These are phyloP conservation scores for Akabosia matsudoensis DNA, from an alignment of 1,140 invertebrate species.

Conservation along the genomic window DNA sequence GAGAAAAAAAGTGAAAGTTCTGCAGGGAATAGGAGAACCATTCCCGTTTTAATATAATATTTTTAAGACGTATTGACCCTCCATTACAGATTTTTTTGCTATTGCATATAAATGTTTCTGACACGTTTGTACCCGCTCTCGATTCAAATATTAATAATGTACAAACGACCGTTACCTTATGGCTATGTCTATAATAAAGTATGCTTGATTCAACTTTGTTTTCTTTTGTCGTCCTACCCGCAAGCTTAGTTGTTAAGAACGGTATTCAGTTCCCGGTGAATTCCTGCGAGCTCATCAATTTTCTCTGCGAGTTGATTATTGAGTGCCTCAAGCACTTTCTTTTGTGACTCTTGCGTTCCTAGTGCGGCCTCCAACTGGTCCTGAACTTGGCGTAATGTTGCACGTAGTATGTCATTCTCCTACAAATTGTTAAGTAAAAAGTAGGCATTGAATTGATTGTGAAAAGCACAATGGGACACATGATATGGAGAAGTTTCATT, in stretches of 20 bases:
- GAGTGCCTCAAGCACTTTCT: conserved; percentile 75
- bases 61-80: too few species aligned
- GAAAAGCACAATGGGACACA: neutral
- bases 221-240: neutral
- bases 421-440: conserved; percentile 50
- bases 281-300: conserved; percentile 76
- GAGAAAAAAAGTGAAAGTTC: too few species aligned
- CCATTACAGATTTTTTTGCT: too few species aligned
- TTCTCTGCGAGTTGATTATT: conserved; percentile 76
- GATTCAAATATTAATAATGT: too few species aligned
- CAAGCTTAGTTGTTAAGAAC: conserved; percentile 69
- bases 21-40: too few species aligned
- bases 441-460: neutral
- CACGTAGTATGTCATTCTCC: conserved; percentile 68
- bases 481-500: neutral
- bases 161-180: too few species aligned
- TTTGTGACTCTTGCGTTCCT: conserved; percentile 75
- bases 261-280: conserved; percentile 76
- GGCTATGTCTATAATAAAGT: too few species aligned
- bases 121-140: too few species aligned
- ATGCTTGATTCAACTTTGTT: too few species aligned
- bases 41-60: too few species aligned
- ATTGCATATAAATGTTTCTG: too few species aligned
- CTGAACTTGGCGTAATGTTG: conserved; percentile 70
- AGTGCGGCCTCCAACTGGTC: conserved; percentile 76